These are phyloP conservation scores for Larimichthys polyactis DNA, from an alignment of 2,113 vertebrate species.

Conservation along the genomic window DNA sequence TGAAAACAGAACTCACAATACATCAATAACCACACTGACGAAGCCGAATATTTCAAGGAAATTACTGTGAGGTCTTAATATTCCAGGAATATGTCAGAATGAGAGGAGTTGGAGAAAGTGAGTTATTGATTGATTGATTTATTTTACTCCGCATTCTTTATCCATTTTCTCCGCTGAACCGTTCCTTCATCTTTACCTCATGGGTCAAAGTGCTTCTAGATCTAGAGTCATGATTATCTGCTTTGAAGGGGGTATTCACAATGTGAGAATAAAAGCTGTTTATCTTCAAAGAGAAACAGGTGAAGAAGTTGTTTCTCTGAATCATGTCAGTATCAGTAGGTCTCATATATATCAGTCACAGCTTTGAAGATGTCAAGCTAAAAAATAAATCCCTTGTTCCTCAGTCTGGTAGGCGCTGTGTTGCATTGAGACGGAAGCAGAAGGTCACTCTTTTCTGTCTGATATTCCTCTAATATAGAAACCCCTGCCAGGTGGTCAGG, in stretches of 20 bases:
- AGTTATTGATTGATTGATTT: neutral
- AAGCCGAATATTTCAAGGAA: constrained; percentile 63
- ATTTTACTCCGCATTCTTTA: neutral
- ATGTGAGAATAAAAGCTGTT: constrained; percentile 50
- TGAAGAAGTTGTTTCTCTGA: constrained; percentile 21
- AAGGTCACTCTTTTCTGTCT: constrained; percentile 65
- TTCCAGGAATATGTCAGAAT: constrained; percentile 36
- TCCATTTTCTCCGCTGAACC: constrained; percentile 12
- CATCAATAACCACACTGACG: constrained; percentile 65
- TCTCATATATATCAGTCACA: constrained; percentile 26
- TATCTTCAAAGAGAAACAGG: constrained; percentile 38
- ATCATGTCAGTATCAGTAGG: constrained; percentile 20
- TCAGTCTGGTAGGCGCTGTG: neutral
- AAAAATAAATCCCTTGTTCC: constrained; percentile 1
- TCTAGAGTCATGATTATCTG: constrained; percentile 21
- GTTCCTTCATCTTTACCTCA: constrained; percentile 47
- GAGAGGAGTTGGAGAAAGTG: constrained; percentile 22
- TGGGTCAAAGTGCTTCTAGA: constrained; percentile 38
- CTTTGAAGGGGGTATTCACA: constrained; percentile 10
- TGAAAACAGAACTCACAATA: constrained; percentile 60
- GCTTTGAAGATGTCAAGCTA: constrained; percentile 26
- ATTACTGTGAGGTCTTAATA: constrained; percentile 66
- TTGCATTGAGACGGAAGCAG: constrained; percentile 26
- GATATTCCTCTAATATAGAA: constrained; percentile 41
- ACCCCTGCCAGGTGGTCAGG: constrained; percentile 37